These are phyloP conservation scores for Epinephelus cyanopodus DNA, from an alignment of 2,113 vertebrate species.

Conservation along the genomic window DNA sequence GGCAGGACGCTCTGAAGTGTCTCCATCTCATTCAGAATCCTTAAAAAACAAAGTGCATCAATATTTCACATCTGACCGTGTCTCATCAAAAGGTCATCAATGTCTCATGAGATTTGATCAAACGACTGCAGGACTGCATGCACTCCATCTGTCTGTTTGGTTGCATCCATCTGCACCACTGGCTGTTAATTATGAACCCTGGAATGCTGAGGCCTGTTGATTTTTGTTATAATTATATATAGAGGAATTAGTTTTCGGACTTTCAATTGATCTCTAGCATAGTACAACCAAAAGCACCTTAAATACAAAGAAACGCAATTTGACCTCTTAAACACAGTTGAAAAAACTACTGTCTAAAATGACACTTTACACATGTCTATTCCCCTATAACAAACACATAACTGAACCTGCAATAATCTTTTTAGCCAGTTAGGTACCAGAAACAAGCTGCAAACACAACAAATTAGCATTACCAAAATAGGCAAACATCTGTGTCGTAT, in stretches of 20 bases:
- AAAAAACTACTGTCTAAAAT: neutral
- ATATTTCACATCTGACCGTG: slow-evolving; percentile 12
- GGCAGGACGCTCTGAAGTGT: slow-evolving; percentile 71
- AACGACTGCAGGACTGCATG: slow-evolving; percentile 3
- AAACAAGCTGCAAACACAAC: neutral
- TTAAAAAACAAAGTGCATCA: slow-evolving; percentile 57
- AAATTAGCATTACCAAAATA: no score
- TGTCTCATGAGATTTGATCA: neutral
- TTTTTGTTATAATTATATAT: neutral
- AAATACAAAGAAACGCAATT: neutral
- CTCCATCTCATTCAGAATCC: slow-evolving; percentile 77
- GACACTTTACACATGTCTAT: neutral
- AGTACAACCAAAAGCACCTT: neutral
- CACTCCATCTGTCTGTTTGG: neutral
- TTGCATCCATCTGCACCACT: neutral
- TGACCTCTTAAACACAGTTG: neutral
- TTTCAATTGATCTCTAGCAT: no score
- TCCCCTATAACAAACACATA: neutral
- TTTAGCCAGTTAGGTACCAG: neutral
- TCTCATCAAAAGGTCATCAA: slow-evolving; percentile 24
- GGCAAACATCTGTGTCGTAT: no score
- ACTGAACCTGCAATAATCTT: neutral
- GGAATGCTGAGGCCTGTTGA: neutral
- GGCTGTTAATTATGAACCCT: neutral
- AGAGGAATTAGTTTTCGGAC: no score